Evolutionary conservation across 2,797 vertebrate species (phyloP).

Genomic region (Acestrorhynchus altus): DNA sequence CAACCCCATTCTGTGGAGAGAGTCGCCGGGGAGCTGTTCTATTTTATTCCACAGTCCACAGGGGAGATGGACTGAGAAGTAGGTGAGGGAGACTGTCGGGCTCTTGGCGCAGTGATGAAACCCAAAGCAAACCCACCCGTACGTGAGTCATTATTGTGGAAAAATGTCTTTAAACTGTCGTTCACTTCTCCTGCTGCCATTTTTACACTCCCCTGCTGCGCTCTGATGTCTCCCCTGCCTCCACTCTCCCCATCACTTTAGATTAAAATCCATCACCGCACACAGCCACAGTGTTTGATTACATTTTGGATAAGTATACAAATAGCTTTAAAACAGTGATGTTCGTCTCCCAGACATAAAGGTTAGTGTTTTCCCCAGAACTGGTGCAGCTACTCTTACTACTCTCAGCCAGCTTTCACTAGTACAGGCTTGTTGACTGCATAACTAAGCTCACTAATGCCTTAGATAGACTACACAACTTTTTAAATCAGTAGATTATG

Average conservation of each 20-base stretch:
- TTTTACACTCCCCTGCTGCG: conserved; percentile 1
- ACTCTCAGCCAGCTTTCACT: too few species aligned
- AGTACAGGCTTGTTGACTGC: too few species aligned
- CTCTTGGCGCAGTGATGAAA: conserved; percentile 53
- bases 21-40: conserved; percentile 57
- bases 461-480: too few species aligned
- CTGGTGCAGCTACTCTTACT: too few species aligned
- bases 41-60: conserved; percentile 63
- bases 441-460: too few species aligned
- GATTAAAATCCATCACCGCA: conserved; percentile 33
- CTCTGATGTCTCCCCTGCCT: conserved; percentile 1
- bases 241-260: background rate
- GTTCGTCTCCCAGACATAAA: background rate
- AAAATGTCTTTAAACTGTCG: conserved; percentile 17
- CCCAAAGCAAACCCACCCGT: conserved; percentile 38
- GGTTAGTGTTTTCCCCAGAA: background rate
- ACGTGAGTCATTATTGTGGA: conserved; percentile 39
- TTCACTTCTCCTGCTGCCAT: conserved; percentile 5
- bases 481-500: too few species aligned
- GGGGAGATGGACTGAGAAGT: conserved; percentile 72
- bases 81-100: conserved; percentile 64
- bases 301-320: background rate
- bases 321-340: too few species aligned
- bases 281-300: background rate
- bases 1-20: conserved; percentile 46